Evolutionary conservation across 2,888 invertebrate genomes (phyloP).

Genomic region (Ernsta delagoae): DNA sequence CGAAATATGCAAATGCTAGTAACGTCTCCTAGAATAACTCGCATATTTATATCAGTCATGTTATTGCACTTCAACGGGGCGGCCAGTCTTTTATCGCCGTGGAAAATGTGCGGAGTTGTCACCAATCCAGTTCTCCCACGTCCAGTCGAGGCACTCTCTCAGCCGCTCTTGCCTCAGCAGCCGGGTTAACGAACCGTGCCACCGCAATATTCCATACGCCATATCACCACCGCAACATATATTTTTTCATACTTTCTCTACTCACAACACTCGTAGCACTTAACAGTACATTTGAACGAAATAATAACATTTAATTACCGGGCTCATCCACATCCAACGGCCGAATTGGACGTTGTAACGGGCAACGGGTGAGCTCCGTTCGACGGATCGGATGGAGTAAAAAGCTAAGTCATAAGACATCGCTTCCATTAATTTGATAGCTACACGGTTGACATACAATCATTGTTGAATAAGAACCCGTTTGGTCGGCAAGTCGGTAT

Average conservation of each 20-base stretch:
- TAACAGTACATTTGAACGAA: slow-evolving; percentile 22
- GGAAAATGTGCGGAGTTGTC: slow-evolving; percentile 60
- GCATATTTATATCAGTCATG: slow-evolving; percentile 62
- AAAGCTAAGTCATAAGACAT: slow-evolving; percentile 33
- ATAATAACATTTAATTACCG: slow-evolving; percentile 23
- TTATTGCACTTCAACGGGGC: slow-evolving; percentile 53
- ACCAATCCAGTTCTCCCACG: slow-evolving; percentile 79
- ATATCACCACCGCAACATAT: slow-evolving; percentile 19
- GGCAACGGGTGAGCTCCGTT: slow-evolving; percentile 18
- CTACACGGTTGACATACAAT: slow-evolving; percentile 34
- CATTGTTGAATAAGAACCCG: slow-evolving; percentile 36
- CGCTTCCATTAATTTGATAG: slow-evolving; percentile 36
- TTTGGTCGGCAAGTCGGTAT: slow-evolving; percentile 23
- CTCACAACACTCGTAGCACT: slow-evolving; percentile 9
- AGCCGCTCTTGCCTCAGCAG: slow-evolving; percentile 50
- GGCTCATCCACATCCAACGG: slow-evolving; percentile 1
- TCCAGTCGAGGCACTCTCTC: slow-evolving; percentile 55
- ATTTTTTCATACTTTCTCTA: slow-evolving; percentile 30
- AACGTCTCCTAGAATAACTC: slow-evolving; percentile 63
- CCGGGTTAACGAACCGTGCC: slow-evolving; percentile 68
- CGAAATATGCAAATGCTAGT: slow-evolving; percentile 38
- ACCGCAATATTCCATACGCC: slow-evolving; percentile 49
- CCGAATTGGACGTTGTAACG: slow-evolving; percentile 23
- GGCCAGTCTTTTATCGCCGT: slow-evolving; percentile 48
- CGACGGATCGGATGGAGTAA: slow-evolving; percentile 20